phyloP scores from a whole-genome alignment of 1,140 invertebrate species.

The Rhagoletis pomonella region DNA sequence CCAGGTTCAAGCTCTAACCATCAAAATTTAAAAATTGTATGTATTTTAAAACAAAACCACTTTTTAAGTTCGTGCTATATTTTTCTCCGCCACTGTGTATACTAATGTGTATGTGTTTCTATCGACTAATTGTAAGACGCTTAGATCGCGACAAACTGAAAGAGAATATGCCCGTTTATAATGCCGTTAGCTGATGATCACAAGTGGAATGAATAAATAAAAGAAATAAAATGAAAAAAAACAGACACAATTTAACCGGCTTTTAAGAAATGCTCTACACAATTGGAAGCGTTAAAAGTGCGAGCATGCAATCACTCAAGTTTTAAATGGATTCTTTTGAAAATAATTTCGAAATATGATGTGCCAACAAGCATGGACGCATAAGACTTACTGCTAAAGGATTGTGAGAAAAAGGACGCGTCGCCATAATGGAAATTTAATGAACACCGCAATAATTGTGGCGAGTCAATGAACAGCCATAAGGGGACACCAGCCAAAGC shows the following conservation, averaged over 20 bases:
- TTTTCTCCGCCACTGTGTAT: no score
- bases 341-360: slow-evolving; percentile 34
- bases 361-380: neutral
- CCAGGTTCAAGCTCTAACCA: no score
- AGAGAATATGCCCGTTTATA: neutral
- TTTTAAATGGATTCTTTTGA: slow-evolving; percentile 23
- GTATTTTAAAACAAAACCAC: no score
- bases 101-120: neutral
- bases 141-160: slow-evolving; percentile 7
- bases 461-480: neutral
- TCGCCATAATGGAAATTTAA: neutral
- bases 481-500: neutral
- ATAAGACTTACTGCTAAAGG: slow-evolving; percentile 2
- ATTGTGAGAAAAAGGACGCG: slow-evolving; percentile 7
- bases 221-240: neutral
- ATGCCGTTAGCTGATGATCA: slow-evolving; percentile 16
- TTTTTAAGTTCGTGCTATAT: no score
- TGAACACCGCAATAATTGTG: neutral
- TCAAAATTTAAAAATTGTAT: no score
- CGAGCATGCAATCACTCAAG: neutral
- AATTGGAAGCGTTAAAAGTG: neutral
- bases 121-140: slow-evolving; percentile 40
- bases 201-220: neutral
- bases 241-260: neutral
- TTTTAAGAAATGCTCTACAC: neutral